Percentiles rank a stretch among this genome's conserved stretches.
These are phyloP conservation scores for Sialis lutaria DNA, from an alignment of 2,888 invertebrate species.

Conservation along the genomic window DNA sequence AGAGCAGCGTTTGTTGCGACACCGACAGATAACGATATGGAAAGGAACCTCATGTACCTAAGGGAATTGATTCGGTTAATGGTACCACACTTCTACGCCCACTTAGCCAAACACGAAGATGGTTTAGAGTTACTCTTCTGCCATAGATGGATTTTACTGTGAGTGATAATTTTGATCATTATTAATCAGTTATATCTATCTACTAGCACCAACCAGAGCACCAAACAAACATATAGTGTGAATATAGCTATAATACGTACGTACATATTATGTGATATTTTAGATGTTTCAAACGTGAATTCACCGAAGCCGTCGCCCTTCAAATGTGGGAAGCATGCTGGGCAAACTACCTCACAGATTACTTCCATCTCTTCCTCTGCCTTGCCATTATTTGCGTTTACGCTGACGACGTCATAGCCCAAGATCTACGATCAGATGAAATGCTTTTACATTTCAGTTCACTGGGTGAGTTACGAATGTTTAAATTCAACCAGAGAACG, in stretches of 20 bases:
- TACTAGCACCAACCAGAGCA: too few species aligned
- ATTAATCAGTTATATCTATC: too few species aligned
- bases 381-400: slow-evolving; percentile 86
- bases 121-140: slow-evolving; percentile 83
- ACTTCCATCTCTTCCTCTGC: slow-evolving; percentile 89
- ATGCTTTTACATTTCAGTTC: slow-evolving; percentile 91
- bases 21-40: slow-evolving; percentile 89
- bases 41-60: slow-evolving; percentile 73
- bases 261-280: too few species aligned
- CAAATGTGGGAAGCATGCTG: slow-evolving; percentile 96
- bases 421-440: slow-evolving; percentile 82
- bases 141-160: slow-evolving; percentile 88
- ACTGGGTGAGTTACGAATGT: slow-evolving; percentile 32
- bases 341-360: slow-evolving; percentile 91
- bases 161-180: slow-evolving; percentile 23
- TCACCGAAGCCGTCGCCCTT: slow-evolving; percentile 72
- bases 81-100: slow-evolving; percentile 79
- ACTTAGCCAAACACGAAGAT: slow-evolving; percentile 67
- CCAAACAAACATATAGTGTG: too few species aligned
- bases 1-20: slow-evolving; percentile 87
- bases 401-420: slow-evolving; percentile 82
- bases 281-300: slow-evolving; percentile 83
- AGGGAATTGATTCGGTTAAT: slow-evolving; percentile 76
- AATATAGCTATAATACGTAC: too few species aligned
- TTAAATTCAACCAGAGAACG: background rate